Conservation (phyloP, 2,888 invertebrate genomes). For the Eupithecia vulgata region DNA sequence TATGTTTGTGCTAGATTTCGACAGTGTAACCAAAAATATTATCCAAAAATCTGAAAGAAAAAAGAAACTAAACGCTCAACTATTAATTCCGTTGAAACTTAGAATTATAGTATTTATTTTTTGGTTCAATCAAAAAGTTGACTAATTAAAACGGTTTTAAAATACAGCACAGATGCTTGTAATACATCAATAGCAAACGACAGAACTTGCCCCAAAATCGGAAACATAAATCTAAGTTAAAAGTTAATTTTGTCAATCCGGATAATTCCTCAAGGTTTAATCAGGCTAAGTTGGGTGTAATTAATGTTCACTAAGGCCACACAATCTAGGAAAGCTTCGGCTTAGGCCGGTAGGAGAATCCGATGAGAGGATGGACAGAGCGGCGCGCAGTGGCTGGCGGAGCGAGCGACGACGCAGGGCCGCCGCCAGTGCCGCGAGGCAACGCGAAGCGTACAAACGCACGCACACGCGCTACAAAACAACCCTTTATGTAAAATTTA, state of each 20-base stretch:
- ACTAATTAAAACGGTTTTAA: neutral
- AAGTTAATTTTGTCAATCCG: constrained; percentile 84
- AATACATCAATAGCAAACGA: neutral
- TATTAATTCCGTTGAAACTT: neutral
- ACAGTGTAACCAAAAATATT: neutral
- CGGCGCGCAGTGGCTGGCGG: constrained; percentile 44
- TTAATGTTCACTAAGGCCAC: constrained; percentile 83
- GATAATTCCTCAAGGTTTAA: constrained; percentile 84
- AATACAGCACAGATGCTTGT: neutral
- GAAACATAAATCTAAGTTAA: constrained; percentile 81
- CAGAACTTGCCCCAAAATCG: constrained; percentile 36
- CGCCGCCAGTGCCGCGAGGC: constrained; percentile 67
- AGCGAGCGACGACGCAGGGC: constrained; percentile 23
- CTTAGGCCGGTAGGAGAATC: constrained; percentile 73
- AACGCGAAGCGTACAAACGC: constrained; percentile 66
- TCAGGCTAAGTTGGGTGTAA: constrained; percentile 83
- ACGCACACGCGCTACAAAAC: constrained; percentile 44
- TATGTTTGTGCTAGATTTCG: no score
- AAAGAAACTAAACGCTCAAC: neutral
- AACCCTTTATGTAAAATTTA: constrained; percentile 65
- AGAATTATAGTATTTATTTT: neutral
- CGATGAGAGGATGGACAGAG: constrained; percentile 56
- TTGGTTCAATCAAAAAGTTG: neutral
- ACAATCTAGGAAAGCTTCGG: constrained; percentile 81
- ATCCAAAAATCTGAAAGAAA: no score